Conservation (phyloP, 1,140 invertebrate genomes). For the Yoshiicerus persimilis region DNA sequence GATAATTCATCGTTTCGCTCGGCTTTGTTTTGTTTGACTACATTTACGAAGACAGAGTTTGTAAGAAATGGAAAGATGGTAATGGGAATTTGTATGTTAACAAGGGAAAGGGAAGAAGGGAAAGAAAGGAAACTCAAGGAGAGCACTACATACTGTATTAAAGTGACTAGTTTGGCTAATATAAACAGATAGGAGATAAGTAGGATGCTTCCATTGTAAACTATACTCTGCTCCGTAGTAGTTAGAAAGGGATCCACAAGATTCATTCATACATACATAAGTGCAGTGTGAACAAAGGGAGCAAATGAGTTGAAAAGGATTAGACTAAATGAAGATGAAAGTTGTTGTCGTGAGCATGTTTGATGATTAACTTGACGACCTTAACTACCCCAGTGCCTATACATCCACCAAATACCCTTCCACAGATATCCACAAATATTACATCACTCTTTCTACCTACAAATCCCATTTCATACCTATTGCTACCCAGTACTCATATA, state of each 20-base stretch:
- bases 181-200: neutral
- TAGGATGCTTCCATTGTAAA: neutral
- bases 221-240: neutral
- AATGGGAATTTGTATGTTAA: neutral
- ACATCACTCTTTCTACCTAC: too few species aligned
- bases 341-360: conserved; percentile 16
- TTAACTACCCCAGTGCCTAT: neutral
- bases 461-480: too few species aligned
- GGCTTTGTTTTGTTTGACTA: conserved; percentile 10
- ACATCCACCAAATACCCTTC: neutral
- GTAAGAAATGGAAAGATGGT: neutral
- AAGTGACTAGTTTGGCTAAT: neutral
- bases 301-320: conserved; percentile 20
- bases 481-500: too few species aligned
- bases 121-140: too few species aligned
- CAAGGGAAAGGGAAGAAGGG: neutral
- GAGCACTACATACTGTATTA: neutral
- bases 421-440: neutral
- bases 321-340: conserved; percentile 18
- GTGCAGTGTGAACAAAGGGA: neutral
- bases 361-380: neutral
- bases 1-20: neutral
- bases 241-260: neutral
- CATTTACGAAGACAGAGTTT: neutral
- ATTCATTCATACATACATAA: neutral